A percentile compares a stretch with the other conserved stretches of the same genome.
phyloP scores from a whole-genome alignment of 2,113 vertebrate species.

The Hippoglossus stenolepis region DNA sequence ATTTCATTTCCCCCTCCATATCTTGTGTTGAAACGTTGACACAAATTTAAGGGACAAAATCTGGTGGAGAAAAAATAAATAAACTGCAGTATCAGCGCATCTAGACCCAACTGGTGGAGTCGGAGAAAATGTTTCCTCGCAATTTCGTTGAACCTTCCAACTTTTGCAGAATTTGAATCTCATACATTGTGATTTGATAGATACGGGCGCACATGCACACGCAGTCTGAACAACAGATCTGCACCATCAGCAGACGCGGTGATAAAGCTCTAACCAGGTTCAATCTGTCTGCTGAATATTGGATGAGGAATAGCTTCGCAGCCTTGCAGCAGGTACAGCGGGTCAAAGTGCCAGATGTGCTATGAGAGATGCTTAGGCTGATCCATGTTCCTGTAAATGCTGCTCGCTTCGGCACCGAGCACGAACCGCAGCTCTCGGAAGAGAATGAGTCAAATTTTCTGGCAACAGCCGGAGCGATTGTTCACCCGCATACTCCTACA shows the following conservation, averaged over 20 bases:
- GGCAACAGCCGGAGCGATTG: constrained; percentile 1
- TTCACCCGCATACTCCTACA: background rate
- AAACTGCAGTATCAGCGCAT: background rate
- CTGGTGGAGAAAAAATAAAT: background rate
- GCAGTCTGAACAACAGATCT: constrained; percentile 5
- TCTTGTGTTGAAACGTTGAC: too few relatives aligned
- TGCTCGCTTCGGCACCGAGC: constrained; percentile 37
- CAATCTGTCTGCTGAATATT: constrained; percentile 47
- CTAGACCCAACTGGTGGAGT: too few relatives aligned
- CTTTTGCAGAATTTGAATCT: background rate
- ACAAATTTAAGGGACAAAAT: background rate
- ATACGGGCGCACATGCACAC: background rate
- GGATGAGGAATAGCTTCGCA: constrained; percentile 47
- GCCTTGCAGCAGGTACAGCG: constrained; percentile 41
- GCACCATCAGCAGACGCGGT: constrained; percentile 22
- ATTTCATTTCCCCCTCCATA: background rate
- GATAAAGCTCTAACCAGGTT: constrained; percentile 23
- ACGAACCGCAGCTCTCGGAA: constrained; percentile 31
- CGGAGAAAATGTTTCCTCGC: background rate
- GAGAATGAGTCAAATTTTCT: constrained; percentile 44
- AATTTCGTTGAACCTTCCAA: background rate
- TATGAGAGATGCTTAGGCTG: constrained; percentile 37
- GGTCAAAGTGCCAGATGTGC: constrained; percentile 53
- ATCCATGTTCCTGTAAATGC: constrained; percentile 55
- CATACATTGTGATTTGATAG: background rate